Evolutionary conservation across 1,140 invertebrate species (phyloP), one percentile per base, ranked within the genome.

Genomic region (Macrobrachium nipponense): DNA sequence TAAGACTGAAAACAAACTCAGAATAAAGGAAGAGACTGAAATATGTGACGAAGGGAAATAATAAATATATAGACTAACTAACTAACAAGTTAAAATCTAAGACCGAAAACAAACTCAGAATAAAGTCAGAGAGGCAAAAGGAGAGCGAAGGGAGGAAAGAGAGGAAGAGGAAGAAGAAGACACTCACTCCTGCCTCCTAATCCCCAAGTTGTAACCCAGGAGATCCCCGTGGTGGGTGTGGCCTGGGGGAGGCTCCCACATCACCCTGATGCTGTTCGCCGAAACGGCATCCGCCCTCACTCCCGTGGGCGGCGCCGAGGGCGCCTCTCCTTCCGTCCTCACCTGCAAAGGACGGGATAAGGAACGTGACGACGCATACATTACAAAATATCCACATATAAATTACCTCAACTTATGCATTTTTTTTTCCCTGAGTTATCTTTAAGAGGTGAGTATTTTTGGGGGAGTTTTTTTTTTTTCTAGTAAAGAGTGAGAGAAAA

Each of bases 161-260:
- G 51, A 59, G 75, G 51, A 20, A 59, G 51, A 58, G 75, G 51
- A 59, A 77, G 20, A 59, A 51, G 60, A 43, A 60, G 23, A 20
- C 20, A 60, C 61, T 80, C 64, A 80, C 78, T 64, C 64, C n/a
- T 80, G 78, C 12, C 23, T 20, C 27, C 64, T 61, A 10, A 80
- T 51, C 17, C 72, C 64, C 44, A 92, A 90, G 73, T 91, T 91
- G 88, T 92, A 92, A 0, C 92, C 91, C 76, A 90, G 89, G 17
- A 92, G 89, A 20, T 91, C 90, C 1, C 92, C 92, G 87, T 92
- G 90, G 8, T 92, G 88, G 0, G 91, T 90, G 87, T 91, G 90
- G 12, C 91, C 87, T 5, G 90, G 91, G 17, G 91, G 91, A 12
- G 90, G 90, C 0, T 89, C 89, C 91, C 91, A 92, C 11, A 90